Evolutionary conservation across 2,797 vertebrate genomes (phyloP).

Genomic region (Bradypodion pumilum): DNA sequence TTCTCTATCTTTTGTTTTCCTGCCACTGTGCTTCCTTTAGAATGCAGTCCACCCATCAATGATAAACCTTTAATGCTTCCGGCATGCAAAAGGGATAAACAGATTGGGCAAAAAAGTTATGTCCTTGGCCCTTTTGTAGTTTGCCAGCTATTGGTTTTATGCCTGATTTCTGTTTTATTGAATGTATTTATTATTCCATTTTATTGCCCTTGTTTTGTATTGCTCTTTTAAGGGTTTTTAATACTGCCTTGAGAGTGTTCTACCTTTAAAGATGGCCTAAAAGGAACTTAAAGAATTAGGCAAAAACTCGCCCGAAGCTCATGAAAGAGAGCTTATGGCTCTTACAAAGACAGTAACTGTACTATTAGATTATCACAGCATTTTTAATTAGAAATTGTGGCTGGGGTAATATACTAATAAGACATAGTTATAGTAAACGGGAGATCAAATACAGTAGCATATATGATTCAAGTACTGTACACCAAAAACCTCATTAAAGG

Average conservation of each 20-base stretch:
- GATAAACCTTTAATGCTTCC: conserved; percentile 16
- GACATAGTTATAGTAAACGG: conserved; percentile 24
- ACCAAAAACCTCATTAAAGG: neutral
- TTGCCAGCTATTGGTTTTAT: neutral
- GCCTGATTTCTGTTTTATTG: neutral
- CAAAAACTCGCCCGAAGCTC: neutral
- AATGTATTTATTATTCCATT: neutral
- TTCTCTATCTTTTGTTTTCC: conserved; percentile 21
- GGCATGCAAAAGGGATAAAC: neutral
- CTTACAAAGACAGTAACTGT: neutral
- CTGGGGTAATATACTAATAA: neutral
- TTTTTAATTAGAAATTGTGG: neutral
- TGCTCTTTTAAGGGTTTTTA: neutral
- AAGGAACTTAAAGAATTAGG: neutral
- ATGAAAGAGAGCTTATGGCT: neutral
- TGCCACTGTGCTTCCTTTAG: conserved; percentile 42
- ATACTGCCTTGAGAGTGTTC: neutral
- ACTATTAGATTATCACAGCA: neutral
- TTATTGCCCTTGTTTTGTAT: neutral
- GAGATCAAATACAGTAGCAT: neutral
- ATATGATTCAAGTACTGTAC: neutral
- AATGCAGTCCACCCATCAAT: conserved; percentile 23
- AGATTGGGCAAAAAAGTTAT: neutral
- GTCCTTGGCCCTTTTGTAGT: neutral
- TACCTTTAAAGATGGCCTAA: neutral